A percentile compares a stretch with the other conserved stretches of the same genome.
Evolutionary conservation across 92 coral and sea anemone species (phyloP).

Genomic region (Phymanthus crucifer): DNA sequence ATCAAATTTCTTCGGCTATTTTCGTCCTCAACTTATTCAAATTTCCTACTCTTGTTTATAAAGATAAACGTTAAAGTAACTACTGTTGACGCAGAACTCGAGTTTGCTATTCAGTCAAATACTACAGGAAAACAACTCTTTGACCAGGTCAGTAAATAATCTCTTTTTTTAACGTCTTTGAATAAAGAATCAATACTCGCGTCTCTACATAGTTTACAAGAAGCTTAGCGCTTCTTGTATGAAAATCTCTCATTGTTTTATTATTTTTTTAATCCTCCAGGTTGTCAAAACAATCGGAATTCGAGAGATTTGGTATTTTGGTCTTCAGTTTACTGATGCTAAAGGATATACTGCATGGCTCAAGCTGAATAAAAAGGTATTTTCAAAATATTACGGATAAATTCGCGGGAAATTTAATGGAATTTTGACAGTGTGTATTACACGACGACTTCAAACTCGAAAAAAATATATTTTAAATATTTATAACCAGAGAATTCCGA

Average conservation of each 20-base stretch:
- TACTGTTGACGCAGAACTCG: slow-evolving; percentile 94
- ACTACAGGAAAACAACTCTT: slow-evolving; percentile 99
- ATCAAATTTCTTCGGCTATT: slow-evolving; percentile 20
- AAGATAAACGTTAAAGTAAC: slow-evolving; percentile 96
- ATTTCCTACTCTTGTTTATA: neutral
- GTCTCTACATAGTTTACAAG: slow-evolving; percentile 64
- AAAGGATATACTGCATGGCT: slow-evolving; percentile 88
- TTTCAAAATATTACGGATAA: neutral
- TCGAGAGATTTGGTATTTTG: slow-evolving; percentile 97
- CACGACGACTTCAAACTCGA: neutral
- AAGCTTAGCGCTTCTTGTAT: slow-evolving; percentile 57
- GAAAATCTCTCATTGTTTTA: neutral
- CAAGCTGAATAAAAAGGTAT: slow-evolving; percentile 89
- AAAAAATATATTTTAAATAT: neutral
- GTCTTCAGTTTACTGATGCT: slow-evolving; percentile 75
- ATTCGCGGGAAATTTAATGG: neutral
- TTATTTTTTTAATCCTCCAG: slow-evolving; percentile 25
- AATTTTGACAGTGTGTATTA: neutral
- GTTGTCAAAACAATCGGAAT: slow-evolving; percentile 96
- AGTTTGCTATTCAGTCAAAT: slow-evolving; percentile 94
- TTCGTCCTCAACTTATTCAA: neutral
- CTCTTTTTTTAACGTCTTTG: neutral
- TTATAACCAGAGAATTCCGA: neutral
- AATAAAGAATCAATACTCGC: neutral
- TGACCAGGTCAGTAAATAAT: slow-evolving; percentile 73